phyloP scores from a whole-genome alignment of 2,113 vertebrate genomes.

The Nasalis larvatus region DNA sequence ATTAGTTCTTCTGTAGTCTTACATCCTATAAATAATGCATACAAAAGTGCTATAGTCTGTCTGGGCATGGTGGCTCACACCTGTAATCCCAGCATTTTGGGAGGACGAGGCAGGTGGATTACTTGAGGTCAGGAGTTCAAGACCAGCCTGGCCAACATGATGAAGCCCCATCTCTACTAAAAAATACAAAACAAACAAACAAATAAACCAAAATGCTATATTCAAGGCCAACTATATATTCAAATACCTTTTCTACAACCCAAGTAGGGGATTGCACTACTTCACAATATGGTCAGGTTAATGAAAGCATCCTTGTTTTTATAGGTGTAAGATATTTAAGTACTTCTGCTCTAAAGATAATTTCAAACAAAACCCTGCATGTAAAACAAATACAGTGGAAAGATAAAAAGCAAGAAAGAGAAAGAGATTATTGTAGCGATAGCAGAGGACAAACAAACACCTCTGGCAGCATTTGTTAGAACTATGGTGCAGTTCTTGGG shows the following conservation, averaged over 20 bases:
- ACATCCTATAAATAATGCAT: background rate
- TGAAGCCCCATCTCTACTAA: too few species aligned
- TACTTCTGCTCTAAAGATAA: background rate
- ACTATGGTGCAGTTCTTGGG: background rate
- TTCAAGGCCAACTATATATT: background rate
- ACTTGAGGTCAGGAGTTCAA: too few species aligned
- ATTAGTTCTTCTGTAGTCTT: background rate
- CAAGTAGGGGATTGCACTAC: background rate
- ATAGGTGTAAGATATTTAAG: background rate
- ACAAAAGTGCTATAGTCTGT: background rate
- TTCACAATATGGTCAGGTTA: background rate
- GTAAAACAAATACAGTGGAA: background rate
- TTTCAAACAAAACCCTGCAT: background rate
- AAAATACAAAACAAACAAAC: background rate
- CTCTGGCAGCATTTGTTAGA: background rate
- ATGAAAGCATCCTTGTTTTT: constrained; percentile 10
- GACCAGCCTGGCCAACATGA: too few species aligned
- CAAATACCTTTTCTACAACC: background rate
- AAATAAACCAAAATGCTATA: background rate
- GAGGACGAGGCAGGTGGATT: too few species aligned
- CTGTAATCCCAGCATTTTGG: too few species aligned
- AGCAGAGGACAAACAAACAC: background rate
- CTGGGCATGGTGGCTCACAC: too few species aligned
- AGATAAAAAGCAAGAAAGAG: background rate
- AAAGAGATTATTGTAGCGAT: too few species aligned